Base-by-base conservation (phyloP, 2,797 vertebrate genomes). In the Falco columbarius region DNA sequence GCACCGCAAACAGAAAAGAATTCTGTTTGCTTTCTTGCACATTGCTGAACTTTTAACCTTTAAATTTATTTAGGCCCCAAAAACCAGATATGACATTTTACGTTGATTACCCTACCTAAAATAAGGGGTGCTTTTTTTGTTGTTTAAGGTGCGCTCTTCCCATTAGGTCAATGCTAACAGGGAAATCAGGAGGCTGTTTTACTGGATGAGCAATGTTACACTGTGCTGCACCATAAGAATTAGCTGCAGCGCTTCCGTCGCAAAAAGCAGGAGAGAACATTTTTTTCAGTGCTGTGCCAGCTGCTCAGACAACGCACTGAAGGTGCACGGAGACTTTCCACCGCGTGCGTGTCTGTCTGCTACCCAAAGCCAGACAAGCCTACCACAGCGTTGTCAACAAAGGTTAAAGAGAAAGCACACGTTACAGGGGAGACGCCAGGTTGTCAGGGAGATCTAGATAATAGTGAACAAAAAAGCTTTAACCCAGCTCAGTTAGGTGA, bases 361-460 rank as follows among this genome's bases (percentile, higher is more conserved):
- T 66, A 38, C 55, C 72, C 75, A 46, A 56, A 74, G 49, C 27
- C 2, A 1, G 38, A 36, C 38, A 65, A 74, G 32, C 19, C 32
- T 52, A 36, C 55, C 47, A 6, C 20, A 36, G 51, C 4, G 2
- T 8, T 36, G 16, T 4, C 4, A 2, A 55, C 24, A 70, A 38
- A 52, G 59, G 20, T 44, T 51, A 13, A n/a, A 81, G 46, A 65
- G 72, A 62, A 83, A 89, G 38, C 51, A 49, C 22, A 30, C 0
- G 3, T 11, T 67, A 70, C 56, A 75, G 86, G 30, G 68, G 59
- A 86, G 68, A 36, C 21, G 46, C 51, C 91, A 72, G 83, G 54
- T 71, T 96, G 82, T 89, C 94, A 90, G 32, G 80, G 86, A 94
- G 71, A 90, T 42, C 38, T 40, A 29, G 6, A 81, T n/a, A 71